Conservation (phyloP, 2,797 vertebrate species). For the Morus bassanus region DNA sequence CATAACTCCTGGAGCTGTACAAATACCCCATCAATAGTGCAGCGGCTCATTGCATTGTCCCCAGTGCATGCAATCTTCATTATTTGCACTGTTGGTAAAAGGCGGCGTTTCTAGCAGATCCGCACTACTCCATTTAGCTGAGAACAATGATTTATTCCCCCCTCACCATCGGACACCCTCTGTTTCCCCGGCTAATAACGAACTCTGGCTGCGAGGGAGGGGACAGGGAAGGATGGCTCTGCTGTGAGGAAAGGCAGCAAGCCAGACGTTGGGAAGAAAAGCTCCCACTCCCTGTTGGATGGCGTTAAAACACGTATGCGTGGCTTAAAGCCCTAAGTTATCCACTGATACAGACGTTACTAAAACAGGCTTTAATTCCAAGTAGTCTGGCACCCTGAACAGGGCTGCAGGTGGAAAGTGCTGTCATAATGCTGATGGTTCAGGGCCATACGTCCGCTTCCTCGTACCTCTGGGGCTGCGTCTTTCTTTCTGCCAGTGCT, state of each 20-base stretch:
- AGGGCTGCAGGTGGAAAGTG: background rate
- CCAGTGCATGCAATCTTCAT: conserved; percentile 73
- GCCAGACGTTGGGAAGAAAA: background rate
- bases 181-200: conserved; percentile 72
- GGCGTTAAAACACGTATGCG: rapidly evolving
- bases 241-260: background rate
- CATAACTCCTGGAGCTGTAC: conserved; percentile 68
- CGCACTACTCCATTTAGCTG: conserved; percentile 83
- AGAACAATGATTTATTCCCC: conserved; percentile 82
- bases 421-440: background rate
- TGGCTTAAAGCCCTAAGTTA: background rate
- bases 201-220: conserved; percentile 67
- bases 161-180: conserved; percentile 68
- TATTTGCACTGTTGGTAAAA: conserved; percentile 77
- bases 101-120: conserved; percentile 77
- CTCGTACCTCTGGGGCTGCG: background rate
- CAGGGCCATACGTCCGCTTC: background rate
- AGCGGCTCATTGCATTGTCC: conserved; percentile 76
- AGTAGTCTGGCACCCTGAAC: background rate
- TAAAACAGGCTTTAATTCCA: background rate
- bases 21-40: conserved; percentile 71
- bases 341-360: rapidly evolving
- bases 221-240: background rate
- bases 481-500: rapidly evolving
- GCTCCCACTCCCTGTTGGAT: background rate